These are phyloP conservation scores for Napeogenes sylphis DNA, from an alignment of 2,888 invertebrate species.

Conservation along the genomic window DNA sequence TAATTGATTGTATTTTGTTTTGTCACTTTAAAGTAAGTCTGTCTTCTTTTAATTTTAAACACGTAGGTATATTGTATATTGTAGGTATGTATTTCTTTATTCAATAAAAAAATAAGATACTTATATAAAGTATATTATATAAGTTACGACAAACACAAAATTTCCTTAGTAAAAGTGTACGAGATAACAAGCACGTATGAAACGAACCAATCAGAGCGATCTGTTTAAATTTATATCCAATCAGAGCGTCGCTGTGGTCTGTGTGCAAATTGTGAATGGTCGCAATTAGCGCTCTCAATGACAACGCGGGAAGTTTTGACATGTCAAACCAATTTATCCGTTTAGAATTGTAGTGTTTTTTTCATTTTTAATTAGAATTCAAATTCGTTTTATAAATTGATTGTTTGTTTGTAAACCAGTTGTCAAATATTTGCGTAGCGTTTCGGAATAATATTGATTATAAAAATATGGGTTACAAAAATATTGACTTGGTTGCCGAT, in stretches of 20 bases:
- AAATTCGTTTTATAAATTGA: no score
- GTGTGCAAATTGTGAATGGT: slow-evolving; percentile 50
- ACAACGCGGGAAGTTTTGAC: slow-evolving; percentile 11
- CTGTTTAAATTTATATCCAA: slow-evolving; percentile 57
- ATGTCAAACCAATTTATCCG: slow-evolving; percentile 16
- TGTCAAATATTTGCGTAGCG: no score
- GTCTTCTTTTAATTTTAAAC: no score
- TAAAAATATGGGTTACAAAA: no score
- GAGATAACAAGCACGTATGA: slow-evolving; percentile 7
- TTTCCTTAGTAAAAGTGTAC: slow-evolving; percentile 5
- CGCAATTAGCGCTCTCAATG: slow-evolving; percentile 48
- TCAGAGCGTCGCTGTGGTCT: slow-evolving; percentile 44
- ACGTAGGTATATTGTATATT: no score
- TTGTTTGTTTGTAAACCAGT: no score
- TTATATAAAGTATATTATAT: no score
- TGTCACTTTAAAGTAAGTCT: no score
- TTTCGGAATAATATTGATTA: no score
- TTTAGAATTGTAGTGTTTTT: neutral
- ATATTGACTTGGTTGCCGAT: no score
- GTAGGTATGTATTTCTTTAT: no score
- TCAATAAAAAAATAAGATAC: neutral
- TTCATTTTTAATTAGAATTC: neutral
- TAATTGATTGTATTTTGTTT: no score
- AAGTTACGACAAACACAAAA: neutral
- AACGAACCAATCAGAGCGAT: slow-evolving; percentile 49